These are phyloP conservation scores for Tachysurus vachellii DNA, from an alignment of 2,113 vertebrate genomes.

Conservation along the genomic window DNA sequence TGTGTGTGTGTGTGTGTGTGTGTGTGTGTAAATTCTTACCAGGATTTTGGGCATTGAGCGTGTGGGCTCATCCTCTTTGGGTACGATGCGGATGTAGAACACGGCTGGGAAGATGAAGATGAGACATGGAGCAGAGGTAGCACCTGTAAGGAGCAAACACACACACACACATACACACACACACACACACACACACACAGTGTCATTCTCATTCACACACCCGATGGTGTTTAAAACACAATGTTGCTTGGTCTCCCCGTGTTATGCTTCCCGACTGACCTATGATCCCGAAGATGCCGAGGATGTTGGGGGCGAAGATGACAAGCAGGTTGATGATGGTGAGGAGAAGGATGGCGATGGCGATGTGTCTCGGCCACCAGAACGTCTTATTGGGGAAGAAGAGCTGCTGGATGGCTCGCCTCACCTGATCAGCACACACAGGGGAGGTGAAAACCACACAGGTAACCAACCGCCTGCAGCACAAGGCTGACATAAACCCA, in stretches of 20 bases:
- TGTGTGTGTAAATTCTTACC: conserved; percentile 68
- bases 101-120: conserved; percentile 99
- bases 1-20: neutral
- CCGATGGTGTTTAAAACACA: neutral
- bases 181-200: neutral
- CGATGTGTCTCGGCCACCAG: conserved; percentile 86
- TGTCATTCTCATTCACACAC: neutral
- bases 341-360: conserved; percentile 84
- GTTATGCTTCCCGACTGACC: conserved; percentile 73
- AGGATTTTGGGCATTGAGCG: conserved; percentile 88
- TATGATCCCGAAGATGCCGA: conserved; percentile 96
- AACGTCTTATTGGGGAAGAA: conserved; percentile 92
- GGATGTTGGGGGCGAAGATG: conserved; percentile 96
- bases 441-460: neutral
- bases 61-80: conserved; percentile 88
- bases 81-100: conserved; percentile 96
- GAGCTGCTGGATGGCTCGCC: conserved; percentile 96
- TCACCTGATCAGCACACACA: conserved; percentile 74
- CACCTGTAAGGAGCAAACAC: conserved; percentile 73
- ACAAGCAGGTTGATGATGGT: conserved; percentile 91
- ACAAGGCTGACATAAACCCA: neutral
- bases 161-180: neutral
- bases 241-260: neutral
- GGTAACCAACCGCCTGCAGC: neutral
- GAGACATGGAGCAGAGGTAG: conserved; percentile 95